Percentiles rank a stretch among this genome's conserved stretches.
These are phyloP conservation scores for Oscheius sp. DNA, from an alignment of 2,888 invertebrate genomes.

Conservation along the genomic window DNA sequence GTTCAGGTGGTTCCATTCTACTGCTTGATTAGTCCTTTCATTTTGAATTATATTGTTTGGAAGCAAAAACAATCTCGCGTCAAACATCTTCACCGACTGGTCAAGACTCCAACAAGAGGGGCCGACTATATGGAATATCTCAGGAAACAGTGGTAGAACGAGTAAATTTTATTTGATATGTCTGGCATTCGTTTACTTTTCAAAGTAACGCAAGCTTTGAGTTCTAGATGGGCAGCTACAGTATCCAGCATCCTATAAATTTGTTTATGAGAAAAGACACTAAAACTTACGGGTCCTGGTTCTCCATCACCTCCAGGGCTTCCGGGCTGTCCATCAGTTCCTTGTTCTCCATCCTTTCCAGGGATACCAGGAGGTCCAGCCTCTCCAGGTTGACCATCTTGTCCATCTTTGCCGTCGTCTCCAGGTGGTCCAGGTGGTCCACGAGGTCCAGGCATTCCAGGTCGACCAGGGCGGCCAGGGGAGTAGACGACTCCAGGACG, in stretches of 20 bases:
- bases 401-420: constrained; percentile 16
- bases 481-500: constrained; percentile 18
- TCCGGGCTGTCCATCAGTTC: constrained; percentile 23
- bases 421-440: constrained; percentile 16
- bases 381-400: constrained; percentile 16
- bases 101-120: background rate
- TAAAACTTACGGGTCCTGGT: background rate
- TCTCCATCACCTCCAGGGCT: constrained; percentile 19
- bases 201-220: constrained; percentile 6
- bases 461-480: constrained; percentile 11
- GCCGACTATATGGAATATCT: background rate
- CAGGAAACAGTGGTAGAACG: constrained; percentile 5
- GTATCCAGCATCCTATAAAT: background rate
- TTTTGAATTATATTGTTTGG: background rate
- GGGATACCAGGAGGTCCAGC: constrained; percentile 19
- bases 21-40: background rate
- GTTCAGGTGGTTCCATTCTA: constrained; percentile 1
- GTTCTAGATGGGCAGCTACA: constrained; percentile 2
- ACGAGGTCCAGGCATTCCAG: constrained; percentile 24
- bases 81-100: background rate
- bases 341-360: constrained; percentile 23
- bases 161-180: constrained; percentile 16
- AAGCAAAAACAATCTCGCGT: background rate
- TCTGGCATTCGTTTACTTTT: constrained; percentile 9
- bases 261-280: background rate